Evolutionary conservation across 2,113 vertebrate species (phyloP), one percentile per base, ranked within the genome.

Genomic region (Nematolebias whitei): DNA sequence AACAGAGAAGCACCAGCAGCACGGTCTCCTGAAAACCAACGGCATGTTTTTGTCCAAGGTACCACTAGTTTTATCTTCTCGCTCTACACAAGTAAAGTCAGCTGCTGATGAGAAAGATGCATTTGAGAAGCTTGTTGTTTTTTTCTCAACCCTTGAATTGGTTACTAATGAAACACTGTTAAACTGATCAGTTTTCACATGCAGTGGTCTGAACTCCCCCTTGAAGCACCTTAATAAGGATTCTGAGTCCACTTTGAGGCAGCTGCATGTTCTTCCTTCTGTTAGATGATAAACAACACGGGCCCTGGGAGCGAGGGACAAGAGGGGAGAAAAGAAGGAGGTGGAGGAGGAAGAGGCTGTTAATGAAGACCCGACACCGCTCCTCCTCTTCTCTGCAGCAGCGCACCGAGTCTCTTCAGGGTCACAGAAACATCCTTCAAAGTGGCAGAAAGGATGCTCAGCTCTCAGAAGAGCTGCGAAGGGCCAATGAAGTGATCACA

Each of bases 381-480:
- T 78, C 79, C 84, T 68, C 76, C 52, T 89, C 85, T 72, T 79
- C 89, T 76, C 90, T 93, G 40, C 92, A 82, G 70, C 92, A 93
- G 89, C 93, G 92, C 68, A 68, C 95, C 41, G 85, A 91, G 74
- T 93, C 93, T 57, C 91, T 97, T 64, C 94, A 94, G 89, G 93
- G 92, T 74, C 94, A 95, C 81, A 76, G 94, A 57, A 80, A 84
- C 82, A 61, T 91, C 69, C 91, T 96, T 76, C 92, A 83, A 81
- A 90, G 82, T 75, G 89, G 89, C 78, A 95, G 90, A 84, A 92
- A 87, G 65, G 82, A 88, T 50, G 89, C 92, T 32, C 63, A 88
- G 55, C 79, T 80, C 22, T 90, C 89, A 77, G 71, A 87, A 70
- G 93, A 92, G 60, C 88, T 92, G 65, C 92, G 89, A 62, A 87